Base-by-base conservation (phyloP, 2,797 vertebrate species). In the Odontamblyopus lacepedii region DNA sequence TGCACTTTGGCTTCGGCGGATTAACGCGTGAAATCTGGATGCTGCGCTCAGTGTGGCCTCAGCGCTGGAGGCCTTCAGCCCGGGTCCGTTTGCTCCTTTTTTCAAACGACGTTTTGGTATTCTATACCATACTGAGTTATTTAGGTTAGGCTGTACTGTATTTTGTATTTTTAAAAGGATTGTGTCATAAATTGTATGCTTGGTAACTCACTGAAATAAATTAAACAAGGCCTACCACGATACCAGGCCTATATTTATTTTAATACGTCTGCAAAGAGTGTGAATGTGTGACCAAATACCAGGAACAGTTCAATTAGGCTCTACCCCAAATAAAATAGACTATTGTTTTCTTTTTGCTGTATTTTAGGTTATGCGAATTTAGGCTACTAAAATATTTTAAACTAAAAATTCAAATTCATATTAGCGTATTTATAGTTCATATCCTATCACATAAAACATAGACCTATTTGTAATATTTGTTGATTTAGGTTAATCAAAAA, bases 31-130 rank as follows among this genome's bases (percentile, higher is more conserved):
- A 66, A 66, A 66, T 66, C 44, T 4, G 11, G 64, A 66, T 66
- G 64, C 41, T 51, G 64, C 64, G 44, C 64, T 66, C 64, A 3
- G 64, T 66, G 64, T 66, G 64, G 64, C 64, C 64, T 64, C 15
- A 50, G 63, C 63, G 63, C 63, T 16, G 38, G 13, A 51, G 64
- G 64, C 64, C 64, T 66, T 48, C 41, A 50, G 44, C 29, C 26
- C 5, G 6, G 44, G 0, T 9, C 15, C 38, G 11, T 65, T 27
- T 3, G 38, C 7, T 30, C 12, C 1, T 11, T n/a, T 63, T 30
- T 60, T 60, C 6, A 30, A 60, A 29, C 56, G 6, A 55, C 19
- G 6, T 53, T 55, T 23, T 55, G 6, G 7, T n/a, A 7, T 9
- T 55, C 53, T 9, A n/a, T 9, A 55, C 19, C 19, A 9, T 55